A percentile compares a stretch with the other conserved stretches of the same genome.
Evolutionary conservation across 2,113 vertebrate species (phyloP).

Genomic region (Ceyx cyanopectus): DNA sequence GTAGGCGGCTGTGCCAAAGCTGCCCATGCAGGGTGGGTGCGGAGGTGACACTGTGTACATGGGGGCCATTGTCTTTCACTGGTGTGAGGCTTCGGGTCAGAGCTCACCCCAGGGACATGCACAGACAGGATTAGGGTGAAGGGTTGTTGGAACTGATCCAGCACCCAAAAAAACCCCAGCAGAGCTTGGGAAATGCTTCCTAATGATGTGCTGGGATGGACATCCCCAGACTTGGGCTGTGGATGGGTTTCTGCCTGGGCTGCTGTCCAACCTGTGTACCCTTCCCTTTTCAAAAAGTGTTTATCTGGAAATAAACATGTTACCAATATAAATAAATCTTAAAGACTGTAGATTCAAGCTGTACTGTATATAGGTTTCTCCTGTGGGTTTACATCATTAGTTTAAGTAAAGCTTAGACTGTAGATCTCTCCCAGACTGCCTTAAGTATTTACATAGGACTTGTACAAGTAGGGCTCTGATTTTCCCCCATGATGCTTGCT

Average conservation of each 20-base stretch:
- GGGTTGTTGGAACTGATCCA: neutral
- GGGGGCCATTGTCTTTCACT: rapidly evolving
- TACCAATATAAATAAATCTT: neutral
- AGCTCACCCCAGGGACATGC: neutral
- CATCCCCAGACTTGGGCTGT: neutral
- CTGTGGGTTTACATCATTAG: neutral
- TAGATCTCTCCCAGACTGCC: neutral
- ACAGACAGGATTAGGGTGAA: neutral
- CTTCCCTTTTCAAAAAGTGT: neutral
- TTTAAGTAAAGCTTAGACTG: neutral
- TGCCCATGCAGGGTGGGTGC: rapidly evolving
- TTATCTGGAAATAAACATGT: neutral
- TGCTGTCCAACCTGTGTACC: neutral
- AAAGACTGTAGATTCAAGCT: neutral
- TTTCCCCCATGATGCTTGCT: neutral
- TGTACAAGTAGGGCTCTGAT: neutral
- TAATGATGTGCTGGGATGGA: neutral
- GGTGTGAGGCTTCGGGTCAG: rapidly evolving
- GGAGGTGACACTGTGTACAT: neutral
- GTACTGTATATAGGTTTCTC: neutral
- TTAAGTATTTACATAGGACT: neutral
- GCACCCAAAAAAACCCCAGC: rapidly evolving
- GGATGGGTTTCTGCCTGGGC: neutral
- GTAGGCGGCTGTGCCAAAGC: neutral
- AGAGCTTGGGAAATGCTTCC: neutral